These are phyloP conservation scores for Coptotermes formosanus DNA, from an alignment of 1,140 invertebrate species.

Conservation along the genomic window DNA sequence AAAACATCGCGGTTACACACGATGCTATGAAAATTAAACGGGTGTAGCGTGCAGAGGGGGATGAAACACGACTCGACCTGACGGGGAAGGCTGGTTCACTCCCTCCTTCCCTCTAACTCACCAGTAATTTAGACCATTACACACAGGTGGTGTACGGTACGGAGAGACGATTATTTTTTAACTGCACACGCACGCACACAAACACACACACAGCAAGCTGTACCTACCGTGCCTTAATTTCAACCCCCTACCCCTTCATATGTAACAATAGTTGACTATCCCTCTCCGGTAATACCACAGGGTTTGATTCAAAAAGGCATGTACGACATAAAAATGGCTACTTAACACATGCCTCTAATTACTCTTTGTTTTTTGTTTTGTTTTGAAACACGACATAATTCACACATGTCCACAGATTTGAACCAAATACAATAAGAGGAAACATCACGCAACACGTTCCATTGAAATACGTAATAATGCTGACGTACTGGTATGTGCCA, in stretches of 20 bases:
- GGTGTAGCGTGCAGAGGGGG: slow-evolving; percentile 15
- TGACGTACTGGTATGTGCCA: not conserved
- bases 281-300: not conserved
- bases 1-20: slow-evolving; percentile 31
- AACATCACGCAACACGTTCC: not conserved
- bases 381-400: not conserved
- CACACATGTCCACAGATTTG: not conserved
- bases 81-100: not conserved
- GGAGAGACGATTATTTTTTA: slow-evolving; percentile 29
- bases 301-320: slow-evolving; percentile 7
- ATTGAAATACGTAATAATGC: not conserved
- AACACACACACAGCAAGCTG: not conserved
- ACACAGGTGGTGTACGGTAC: slow-evolving; percentile 25
- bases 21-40: slow-evolving; percentile 32
- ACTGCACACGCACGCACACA: not conserved
- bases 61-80: not conserved
- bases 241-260: not conserved
- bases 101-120: not conserved
- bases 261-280: not conserved
- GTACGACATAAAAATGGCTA: slow-evolving; percentile 28
- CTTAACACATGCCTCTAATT: slow-evolving; percentile 21
- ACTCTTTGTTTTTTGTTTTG: not conserved
- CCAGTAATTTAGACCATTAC: slow-evolving; percentile 31
- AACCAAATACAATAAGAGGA: not conserved
- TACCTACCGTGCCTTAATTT: not conserved